phyloP scores from a whole-genome alignment of 1,140 invertebrate genomes.

The fruit fly (Drosophila melanogaster) region DNA sequence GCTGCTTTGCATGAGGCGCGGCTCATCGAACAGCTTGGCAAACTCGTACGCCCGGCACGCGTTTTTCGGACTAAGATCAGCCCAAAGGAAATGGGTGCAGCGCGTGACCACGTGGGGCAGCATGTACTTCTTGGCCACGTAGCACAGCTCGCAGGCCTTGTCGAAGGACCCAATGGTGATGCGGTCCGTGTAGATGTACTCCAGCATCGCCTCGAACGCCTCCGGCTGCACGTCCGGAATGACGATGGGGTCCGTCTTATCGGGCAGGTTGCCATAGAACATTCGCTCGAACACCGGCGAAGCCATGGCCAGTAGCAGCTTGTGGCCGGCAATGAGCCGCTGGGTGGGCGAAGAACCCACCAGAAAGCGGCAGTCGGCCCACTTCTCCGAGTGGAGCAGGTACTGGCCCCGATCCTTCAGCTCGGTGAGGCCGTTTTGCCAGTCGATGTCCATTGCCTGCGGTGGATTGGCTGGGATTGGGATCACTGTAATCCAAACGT shows the following conservation, averaged over 20 bases:
- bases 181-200: slow-evolving; percentile 93
- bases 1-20: slow-evolving; percentile 91
- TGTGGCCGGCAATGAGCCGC: slow-evolving; percentile 90
- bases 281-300: slow-evolving; percentile 93
- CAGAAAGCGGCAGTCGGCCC: slow-evolving; percentile 92
- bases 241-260: slow-evolving; percentile 89
- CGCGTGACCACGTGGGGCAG: slow-evolving; percentile 91
- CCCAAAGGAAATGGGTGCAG: slow-evolving; percentile 92
- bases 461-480: not conserved
- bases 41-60: slow-evolving; percentile 94
- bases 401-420: slow-evolving; percentile 89
- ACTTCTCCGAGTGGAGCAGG: slow-evolving; percentile 90
- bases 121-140: slow-evolving; percentile 95
- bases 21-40: slow-evolving; percentile 93
- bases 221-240: slow-evolving; percentile 94
- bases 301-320: slow-evolving; percentile 92
- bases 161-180: slow-evolving; percentile 92
- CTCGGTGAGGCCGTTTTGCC: slow-evolving; percentile 90
- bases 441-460: slow-evolving; percentile 85
- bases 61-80: slow-evolving; percentile 91
- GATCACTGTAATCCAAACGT: not conserved
- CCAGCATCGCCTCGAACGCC: slow-evolving; percentile 91
- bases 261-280: slow-evolving; percentile 90
- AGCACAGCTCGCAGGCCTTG: slow-evolving; percentile 93
- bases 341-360: slow-evolving; percentile 92